A percentile compares a stretch with the other conserved stretches of the same genome.
phyloP scores from a whole-genome alignment of 2,113 vertebrate species.

The Seriola aureovittata region DNA sequence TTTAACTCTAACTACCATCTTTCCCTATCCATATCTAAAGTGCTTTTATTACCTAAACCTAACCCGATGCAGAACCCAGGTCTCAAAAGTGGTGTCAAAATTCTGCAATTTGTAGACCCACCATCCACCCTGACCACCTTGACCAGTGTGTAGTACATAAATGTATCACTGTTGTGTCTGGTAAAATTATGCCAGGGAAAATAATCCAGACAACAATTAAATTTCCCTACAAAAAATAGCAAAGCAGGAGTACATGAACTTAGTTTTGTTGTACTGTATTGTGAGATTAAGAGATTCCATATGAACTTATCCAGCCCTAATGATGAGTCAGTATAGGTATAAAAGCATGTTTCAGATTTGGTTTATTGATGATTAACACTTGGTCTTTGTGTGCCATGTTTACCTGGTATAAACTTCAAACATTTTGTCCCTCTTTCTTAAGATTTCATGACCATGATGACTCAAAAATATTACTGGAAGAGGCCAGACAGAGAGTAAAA shows the following conservation, averaged over 20 bases:
- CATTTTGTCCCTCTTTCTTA: background rate
- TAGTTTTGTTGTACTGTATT: no score
- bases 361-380: background rate
- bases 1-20: background rate
- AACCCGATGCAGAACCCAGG: no score
- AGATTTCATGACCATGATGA: constrained; percentile 11
- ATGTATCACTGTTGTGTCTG: no score
- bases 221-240: background rate
- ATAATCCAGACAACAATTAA: background rate
- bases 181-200: no score
- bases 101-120: no score
- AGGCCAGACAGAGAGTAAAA: constrained; percentile 18
- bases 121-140: background rate
- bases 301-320: background rate
- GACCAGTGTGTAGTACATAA: background rate
- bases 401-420: background rate
- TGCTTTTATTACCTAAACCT: background rate
- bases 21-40: background rate
- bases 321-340: background rate
- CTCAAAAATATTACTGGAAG: constrained; percentile 27
- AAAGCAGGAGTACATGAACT: background rate
- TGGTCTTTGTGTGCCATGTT: background rate
- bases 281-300: no score
- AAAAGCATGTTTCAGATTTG: no score
- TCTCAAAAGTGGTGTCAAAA: no score